Base-by-base conservation (phyloP, 1,140 invertebrate genomes). In the Orchestia grillus region DNA sequence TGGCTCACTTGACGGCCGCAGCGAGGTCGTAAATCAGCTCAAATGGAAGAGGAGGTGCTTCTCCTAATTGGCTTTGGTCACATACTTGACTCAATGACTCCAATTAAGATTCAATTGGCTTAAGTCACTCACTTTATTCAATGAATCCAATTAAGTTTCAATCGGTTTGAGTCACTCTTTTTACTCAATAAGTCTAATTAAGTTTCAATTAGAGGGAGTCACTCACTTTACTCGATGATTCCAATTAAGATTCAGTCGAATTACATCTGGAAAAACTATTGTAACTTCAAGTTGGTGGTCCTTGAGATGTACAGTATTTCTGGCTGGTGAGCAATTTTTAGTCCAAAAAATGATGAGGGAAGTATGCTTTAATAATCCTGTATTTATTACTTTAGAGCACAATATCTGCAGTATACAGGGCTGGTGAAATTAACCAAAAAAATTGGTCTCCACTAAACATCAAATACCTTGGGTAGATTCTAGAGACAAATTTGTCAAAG, bases 91-190 rank as follows among this genome's bases (percentile, higher is more conserved):
- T 94, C 92, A 94, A 94, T 94, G 44, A 94, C 92, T 45, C 44
- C 44, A 94, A 94, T 94, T 94, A 94, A 94, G 92, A 94, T 94
- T 94, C 92, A 94, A 94, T 91, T 44, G 88, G 62, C 62, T 77
- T 36, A 28, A 91, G 88, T 91, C 88, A 44, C 41, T 42, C 88
- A n/a, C 92, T 94, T 42, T 94, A 44, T 44, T 94, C 92, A 94
- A 94, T 94, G 43, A 94, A 44, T 94, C 92, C 44, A 94, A 94
- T 45, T 45, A 94, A 45, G 92, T 16, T 94, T 45, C 92, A 91
- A 91, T 91, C 88, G 28, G 92, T 11, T 8, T n/a, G 8, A 40
- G 92, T 44, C 92, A 47, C 43, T 6, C 11, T 40, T 44, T 94
- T 11, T 4, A n/a, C 92, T 94, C 92, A 94, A 94, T 94, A 36